Evolutionary conservation across 2,888 invertebrate genomes (phyloP), one percentile per base, ranked within the genome.

Genomic region (Andrena minutula): DNA sequence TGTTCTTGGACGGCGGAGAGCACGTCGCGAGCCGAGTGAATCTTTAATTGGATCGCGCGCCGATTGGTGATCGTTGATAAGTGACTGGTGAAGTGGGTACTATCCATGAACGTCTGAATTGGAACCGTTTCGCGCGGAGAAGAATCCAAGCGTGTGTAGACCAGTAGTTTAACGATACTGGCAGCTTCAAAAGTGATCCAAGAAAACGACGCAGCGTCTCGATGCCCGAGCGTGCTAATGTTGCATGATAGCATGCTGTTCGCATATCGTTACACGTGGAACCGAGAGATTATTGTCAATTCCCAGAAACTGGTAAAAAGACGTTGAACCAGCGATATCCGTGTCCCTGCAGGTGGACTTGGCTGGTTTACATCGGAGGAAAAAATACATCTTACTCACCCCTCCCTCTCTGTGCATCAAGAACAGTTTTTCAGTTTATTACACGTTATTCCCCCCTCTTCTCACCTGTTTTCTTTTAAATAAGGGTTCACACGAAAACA

Each of bases 271-370:
- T 97, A 97, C 96, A 97, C 97, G 95, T 98, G 98, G 98, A 98
- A 97, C 95, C 96, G 97, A 95, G 97, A 98, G 95, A 98, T 98
- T 94, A 97, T 98, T 95, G 96, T 98, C 95, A 98, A 98, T 95
- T 98, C 98, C 94, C 97, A 98, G 94, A 98, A 98, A 95, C 95
- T 98, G 93, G 98, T 98, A 92, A 98, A 98, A 95, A 97, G 98
- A 97, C 98, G 98, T 96, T 97, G 97, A 97, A 78, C 72, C 47
- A 10, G 6, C 10, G 3, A 65, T 28, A 47, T 66, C 75, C 64
- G 30, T 58, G 66, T 60, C 65, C 77, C 32, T 32, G 35, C 60
- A 20, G 47, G 20, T 60, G 75, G 78, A 75, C 72, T 69, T 70
- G 63, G 26, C 51, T 70, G 12, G 58, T 75, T 70, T 58, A 47